Evolutionary conservation across 2,888 invertebrate genomes (phyloP), one percentile per base, ranked within the genome.

Genomic region (Stenodera caucasica): DNA sequence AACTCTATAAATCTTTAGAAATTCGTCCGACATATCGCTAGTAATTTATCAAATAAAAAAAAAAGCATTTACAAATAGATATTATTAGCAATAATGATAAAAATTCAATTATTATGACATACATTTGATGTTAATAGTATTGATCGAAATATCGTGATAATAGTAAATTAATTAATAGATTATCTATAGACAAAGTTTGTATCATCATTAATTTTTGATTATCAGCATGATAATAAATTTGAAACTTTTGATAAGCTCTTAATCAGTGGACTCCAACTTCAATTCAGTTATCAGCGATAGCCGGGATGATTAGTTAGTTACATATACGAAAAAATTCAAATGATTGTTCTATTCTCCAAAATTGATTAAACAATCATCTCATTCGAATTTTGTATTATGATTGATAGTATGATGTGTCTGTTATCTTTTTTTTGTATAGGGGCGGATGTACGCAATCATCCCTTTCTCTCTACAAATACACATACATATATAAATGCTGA

Each of bases 1-100:
- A 71, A 70, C 70, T 69, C 70, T 68, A 73, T 72, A 73, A 73
- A 73, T 73, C 72, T 71, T 50, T 51, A 52, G 45, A 57, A 53
- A 52, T 63, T 57, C 59, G 54, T 58, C 57, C 58, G 54, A 57
- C 57, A 58, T 60, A 63, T 63, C 58, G 50, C 26, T 18, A 23
- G 55, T 58, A 57, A 63, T 63, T 63, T 63, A 63, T 63, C 63
- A 23, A 45, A 45, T 21, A 21, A 8, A 9, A 18, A 40, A 15
- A 40, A 21, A 21, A 45, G 8, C 5, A 15, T n/a, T 8, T 7
- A 14, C 2, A 26, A 4, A 26, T 45, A 45, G 12, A 45, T 21
- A 23, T 8, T 21, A 40, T 40, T 40, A 9, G 18, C 6, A 40
- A 40, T 9, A 45, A 26, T n/a, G 45, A 45, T 45, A 45, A 23